Conservation (phyloP, 1,140 invertebrate species). For the Dendrolimus punctatus region DNA sequence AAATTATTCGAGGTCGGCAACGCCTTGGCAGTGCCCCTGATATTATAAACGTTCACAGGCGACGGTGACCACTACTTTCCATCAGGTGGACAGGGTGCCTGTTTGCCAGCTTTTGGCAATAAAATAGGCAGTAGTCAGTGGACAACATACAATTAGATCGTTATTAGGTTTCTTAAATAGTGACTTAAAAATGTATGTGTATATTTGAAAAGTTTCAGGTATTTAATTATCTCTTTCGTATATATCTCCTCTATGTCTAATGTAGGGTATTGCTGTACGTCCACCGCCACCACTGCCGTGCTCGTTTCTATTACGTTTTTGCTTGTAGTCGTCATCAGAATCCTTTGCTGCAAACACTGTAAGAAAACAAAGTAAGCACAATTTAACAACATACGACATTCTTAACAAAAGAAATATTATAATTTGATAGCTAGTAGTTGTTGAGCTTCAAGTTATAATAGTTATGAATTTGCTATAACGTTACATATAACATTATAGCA, state of each 20-base stretch:
- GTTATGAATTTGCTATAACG: too few relatives aligned
- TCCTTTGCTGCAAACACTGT: slow-evolving; percentile 13
- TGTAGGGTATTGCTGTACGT: slow-evolving; percentile 45
- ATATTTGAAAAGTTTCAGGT: not conserved
- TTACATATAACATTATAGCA: too few relatives aligned
- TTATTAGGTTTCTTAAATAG: not conserved
- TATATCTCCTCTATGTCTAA: slow-evolving; percentile 38
- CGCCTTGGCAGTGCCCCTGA: too few relatives aligned
- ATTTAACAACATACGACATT: not conserved
- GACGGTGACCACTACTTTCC: too few relatives aligned
- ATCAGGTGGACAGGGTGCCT: not conserved
- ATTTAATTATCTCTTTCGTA: slow-evolving; percentile 36
- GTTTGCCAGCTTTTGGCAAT: not conserved
- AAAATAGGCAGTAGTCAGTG: too few relatives aligned
- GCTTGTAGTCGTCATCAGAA: slow-evolving; percentile 33
- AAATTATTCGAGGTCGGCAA: too few relatives aligned
- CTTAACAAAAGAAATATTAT: too few relatives aligned
- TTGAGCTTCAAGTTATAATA: too few relatives aligned
- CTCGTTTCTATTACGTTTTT: slow-evolving; percentile 24
- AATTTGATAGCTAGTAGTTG: too few relatives aligned
- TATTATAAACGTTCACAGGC: too few relatives aligned
- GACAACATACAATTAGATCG: not conserved
- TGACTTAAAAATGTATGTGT: not conserved
- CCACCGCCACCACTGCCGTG: slow-evolving; percentile 21
- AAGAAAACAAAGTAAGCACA: not conserved